Base-by-base conservation (phyloP, 1,140 invertebrate genomes). In the Zophobas morio region DNA sequence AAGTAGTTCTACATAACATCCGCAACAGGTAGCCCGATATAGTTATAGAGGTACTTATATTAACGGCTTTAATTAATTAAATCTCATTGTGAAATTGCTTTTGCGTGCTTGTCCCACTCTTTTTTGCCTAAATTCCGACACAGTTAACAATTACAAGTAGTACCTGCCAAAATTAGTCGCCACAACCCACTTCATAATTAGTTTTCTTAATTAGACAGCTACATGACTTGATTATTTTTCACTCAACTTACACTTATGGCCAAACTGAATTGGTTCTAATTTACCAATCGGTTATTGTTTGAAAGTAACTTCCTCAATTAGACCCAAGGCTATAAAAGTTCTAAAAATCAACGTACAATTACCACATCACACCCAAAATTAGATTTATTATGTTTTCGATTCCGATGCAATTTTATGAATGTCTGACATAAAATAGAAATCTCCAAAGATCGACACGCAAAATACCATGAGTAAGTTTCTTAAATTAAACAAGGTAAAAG, bases 231-330 rank as follows among this genome's bases (percentile, higher is more conserved):
- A 66, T 66, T 57, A 57, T 57, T 57, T 57, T 66, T 40, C 6
- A 20, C n/a, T 20, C 2, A 20, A 20, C 42, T 66, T 66, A 20
- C 33, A 42, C n/a, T 66, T 33, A 39, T 60, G 2, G 34, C 2
- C 2, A 2, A 4, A 20, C 54, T 57, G 20, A 53, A 53, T 8
- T 34, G 33, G n/a, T 63, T 63, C 60, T 42, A 46, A 66, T 66
- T 66, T 66, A 39, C 60, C 60, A 66, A 66, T 66, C 60, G 32
- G 60, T 66, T 32, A 66, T 66, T 66, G 60, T 66, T 46, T 39
- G 60, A 66, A 40, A 66, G 60, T 66, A 63, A 66, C 60, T 66
- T 66, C 60, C 60, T 66, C 60, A 66, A 66, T 66, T 66, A 66
- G 60, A 40, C 60, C 39, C 37, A 66, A 66, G 60, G 60, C 60